Evolutionary conservation across 1,140 invertebrate genomes (phyloP).

Genomic region (Aphis gossypii): DNA sequence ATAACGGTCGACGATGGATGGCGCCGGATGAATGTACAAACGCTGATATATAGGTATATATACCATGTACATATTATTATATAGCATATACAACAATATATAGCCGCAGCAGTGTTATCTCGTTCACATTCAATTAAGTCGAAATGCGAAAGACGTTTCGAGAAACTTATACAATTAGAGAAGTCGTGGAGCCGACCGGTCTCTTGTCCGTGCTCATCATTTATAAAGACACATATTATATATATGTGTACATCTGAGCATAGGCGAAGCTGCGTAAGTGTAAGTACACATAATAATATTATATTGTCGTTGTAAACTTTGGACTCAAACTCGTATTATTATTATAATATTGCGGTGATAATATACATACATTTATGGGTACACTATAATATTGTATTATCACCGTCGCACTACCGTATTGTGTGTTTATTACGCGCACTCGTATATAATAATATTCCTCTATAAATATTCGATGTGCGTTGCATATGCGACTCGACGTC

Average conservation of each 20-base stretch:
- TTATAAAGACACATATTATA: not conserved
- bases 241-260: not conserved
- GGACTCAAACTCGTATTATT: not conserved
- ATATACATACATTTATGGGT: not conserved
- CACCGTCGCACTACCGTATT: constrained; percentile 1
- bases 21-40: not conserved
- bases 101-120: constrained; percentile 9
- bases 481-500: not conserved
- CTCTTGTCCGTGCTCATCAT: not conserved
- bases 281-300: not conserved
- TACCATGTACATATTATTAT: not conserved
- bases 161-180: constrained; percentile 31
- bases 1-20: not conserved
- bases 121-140: constrained; percentile 46
- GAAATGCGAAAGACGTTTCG: constrained; percentile 16
- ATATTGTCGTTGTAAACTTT: constrained; percentile 16
- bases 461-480: not conserved
- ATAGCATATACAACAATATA: not conserved
- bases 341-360: not conserved
- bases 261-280: not conserved
- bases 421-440: not conserved
- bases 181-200: constrained; percentile 9
- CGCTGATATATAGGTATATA: not conserved
- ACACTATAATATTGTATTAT: not conserved
- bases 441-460: not conserved